Evolutionary conservation across 2,113 vertebrate genomes (phyloP), one percentile per base, ranked within the genome.

Genomic region (Cochlearius cochlearius): DNA sequence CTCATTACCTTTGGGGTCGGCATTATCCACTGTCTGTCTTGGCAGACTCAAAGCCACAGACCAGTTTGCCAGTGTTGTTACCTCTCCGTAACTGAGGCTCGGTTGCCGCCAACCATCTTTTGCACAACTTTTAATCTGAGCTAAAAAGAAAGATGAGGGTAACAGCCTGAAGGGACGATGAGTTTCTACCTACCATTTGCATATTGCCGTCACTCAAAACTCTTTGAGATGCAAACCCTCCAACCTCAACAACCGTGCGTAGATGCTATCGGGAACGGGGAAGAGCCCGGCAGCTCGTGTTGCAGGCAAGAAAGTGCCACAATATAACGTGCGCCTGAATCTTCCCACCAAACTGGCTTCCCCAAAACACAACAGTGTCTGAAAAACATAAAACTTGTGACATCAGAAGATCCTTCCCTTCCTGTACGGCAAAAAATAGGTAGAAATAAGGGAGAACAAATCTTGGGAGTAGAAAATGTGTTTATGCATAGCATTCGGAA

Each of bases 301-400:
- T 27, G 25, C 52, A 5, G 12, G 39, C 23, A 47, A 11, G 16
- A 9, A 86, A 58, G 38, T 2, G 9, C 7, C 27, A 19, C 43
- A 15, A 25, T 19, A 3, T 6, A 87, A 83, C 1, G 1, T 1
- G 0, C 23, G 12, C 19, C 7, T 7, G 3, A 41, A 27, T 9
- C 60, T 25, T 83, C 23, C 30, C 75, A 39, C 20, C 2, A 6
- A 63, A 58, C 10, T 3, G 0, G 4, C 30, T 60, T 59, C 39
- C 36, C 3, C 0, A 72, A 43, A 66, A 27, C 1, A 0, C 26
- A 59, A 29, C 8, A 26, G 26, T 11, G n/a, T 14, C 41, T 23
- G 47, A 53, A 59, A 88, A 79, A 29, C 11, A 15, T 4, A 27
- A 45, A 36, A 53, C 29, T 13, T 41, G 21, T 15, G 50, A 39